Conservation (phyloP, 2,113 vertebrate species). For the Synchiropus splendidus region DNA sequence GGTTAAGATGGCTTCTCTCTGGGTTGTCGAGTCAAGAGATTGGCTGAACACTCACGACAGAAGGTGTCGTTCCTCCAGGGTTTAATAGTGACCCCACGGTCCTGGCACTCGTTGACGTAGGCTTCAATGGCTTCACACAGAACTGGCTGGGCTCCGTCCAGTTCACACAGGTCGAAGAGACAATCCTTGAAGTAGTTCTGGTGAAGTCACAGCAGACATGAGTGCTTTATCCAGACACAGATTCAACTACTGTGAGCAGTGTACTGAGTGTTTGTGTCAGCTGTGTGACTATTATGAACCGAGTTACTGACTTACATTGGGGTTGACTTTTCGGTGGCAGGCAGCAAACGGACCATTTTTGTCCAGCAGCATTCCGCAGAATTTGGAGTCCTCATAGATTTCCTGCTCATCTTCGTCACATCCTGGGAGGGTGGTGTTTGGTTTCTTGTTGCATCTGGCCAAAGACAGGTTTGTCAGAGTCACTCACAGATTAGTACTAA, state of each 20-base stretch:
- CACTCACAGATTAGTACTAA: too few relatives aligned
- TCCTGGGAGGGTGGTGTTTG: constrained; percentile 43
- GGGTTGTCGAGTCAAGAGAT: not conserved
- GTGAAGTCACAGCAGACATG: constrained; percentile 1
- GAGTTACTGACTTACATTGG: constrained; percentile 46
- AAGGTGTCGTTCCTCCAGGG: constrained; percentile 68
- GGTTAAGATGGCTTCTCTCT: not conserved
- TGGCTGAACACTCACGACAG: constrained; percentile 53
- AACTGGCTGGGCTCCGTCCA: constrained; percentile 51
- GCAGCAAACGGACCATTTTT: constrained; percentile 49
- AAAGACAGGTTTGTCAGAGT: not conserved
- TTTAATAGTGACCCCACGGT: constrained; percentile 64
- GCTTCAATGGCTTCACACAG: constrained; percentile 68
- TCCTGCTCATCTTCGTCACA: constrained; percentile 56
- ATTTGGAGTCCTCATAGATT: constrained; percentile 56
- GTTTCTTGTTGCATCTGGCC: constrained; percentile 58
- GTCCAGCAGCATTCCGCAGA: constrained; percentile 58
- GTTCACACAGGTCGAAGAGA: constrained; percentile 66
- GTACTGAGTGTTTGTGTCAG: too few relatives aligned
- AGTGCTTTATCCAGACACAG: not conserved
- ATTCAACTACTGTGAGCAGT: too few relatives aligned
- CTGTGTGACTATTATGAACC: too few relatives aligned
- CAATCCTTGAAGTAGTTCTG: constrained; percentile 64
- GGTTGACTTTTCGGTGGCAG: constrained; percentile 48
- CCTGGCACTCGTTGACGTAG: constrained; percentile 67